Conservation (phyloP, 2,113 vertebrate genomes). For the Marmota monax region DNA sequence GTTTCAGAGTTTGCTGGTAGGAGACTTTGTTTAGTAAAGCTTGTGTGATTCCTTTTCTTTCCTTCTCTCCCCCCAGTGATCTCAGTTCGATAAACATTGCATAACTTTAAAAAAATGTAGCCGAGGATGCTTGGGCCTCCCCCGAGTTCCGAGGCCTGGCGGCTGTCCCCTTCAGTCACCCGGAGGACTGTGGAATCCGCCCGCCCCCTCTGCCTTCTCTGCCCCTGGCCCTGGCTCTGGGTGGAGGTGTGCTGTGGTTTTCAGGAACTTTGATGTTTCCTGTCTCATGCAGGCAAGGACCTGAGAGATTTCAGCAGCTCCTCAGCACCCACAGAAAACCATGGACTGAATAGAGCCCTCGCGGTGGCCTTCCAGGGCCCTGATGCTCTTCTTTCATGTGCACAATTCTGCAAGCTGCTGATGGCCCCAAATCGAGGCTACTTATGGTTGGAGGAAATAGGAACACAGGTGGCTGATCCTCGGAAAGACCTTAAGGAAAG, state of each 20-base stretch:
- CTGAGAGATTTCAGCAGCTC: background rate
- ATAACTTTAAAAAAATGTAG: slow-evolving; percentile 64
- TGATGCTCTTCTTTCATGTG: slow-evolving; percentile 26
- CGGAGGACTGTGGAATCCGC: slow-evolving; percentile 16
- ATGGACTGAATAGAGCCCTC: slow-evolving; percentile 41
- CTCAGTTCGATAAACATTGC: slow-evolving; percentile 76
- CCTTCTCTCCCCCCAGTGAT: slow-evolving; percentile 10
- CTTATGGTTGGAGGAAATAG: background rate
- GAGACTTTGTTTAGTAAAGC: slow-evolving; percentile 77
- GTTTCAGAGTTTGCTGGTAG: slow-evolving; percentile 70
- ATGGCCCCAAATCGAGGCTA: background rate
- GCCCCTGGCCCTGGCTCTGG: slow-evolving; percentile 46
- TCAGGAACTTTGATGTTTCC: slow-evolving; percentile 50
- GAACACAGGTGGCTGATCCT: background rate
- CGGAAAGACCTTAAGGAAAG: background rate
- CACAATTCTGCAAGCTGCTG: background rate
- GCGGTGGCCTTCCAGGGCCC: background rate
- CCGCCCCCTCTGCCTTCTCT: slow-evolving; percentile 40
- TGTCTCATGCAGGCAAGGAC: slow-evolving; percentile 2
- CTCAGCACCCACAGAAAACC: background rate
- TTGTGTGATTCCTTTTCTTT: slow-evolving; percentile 59
- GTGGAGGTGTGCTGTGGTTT: slow-evolving; percentile 51
- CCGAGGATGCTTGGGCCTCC: slow-evolving; percentile 60
- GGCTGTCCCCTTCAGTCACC: slow-evolving; percentile 45
- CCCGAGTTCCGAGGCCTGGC: slow-evolving; percentile 20